A percentile compares a stretch with the other conserved stretches of the same genome.
Evolutionary conservation across 2,888 invertebrate species (phyloP).

Genomic region (Atethmia centrago): DNA sequence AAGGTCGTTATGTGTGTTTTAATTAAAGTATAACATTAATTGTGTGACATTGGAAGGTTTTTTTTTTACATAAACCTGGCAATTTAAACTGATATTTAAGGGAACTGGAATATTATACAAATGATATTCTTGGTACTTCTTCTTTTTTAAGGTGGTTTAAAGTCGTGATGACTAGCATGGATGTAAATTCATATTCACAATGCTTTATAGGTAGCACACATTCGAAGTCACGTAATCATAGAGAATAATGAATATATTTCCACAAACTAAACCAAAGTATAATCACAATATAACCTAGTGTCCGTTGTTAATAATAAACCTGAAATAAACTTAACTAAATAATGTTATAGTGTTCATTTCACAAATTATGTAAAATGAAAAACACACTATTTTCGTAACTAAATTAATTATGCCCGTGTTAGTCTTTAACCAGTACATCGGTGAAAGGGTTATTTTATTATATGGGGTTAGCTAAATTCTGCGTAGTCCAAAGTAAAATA

Average conservation of each 20-base stretch:
- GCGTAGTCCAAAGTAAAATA: not conserved
- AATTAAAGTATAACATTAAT: not conserved
- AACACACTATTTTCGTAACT: conserved; percentile 9
- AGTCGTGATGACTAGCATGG: not conserved
- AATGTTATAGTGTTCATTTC: not conserved
- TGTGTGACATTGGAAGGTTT: not conserved
- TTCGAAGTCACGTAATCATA: too few relatives aligned
- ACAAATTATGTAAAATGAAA: conserved; percentile 10
- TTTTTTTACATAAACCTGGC: too few relatives aligned
- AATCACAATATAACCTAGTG: not conserved
- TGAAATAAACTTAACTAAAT: not conserved
- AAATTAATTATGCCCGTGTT: conserved; percentile 27
- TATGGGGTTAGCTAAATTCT: not conserved
- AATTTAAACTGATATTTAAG: too few relatives aligned
- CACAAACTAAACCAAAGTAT: not conserved
- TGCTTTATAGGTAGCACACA: too few relatives aligned
- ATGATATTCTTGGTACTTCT: too few relatives aligned
- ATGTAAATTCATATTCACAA: not conserved
- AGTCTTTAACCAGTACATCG: conserved; percentile 12
- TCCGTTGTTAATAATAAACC: not conserved
- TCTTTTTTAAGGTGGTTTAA: too few relatives aligned
- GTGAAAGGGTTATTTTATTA: conserved; percentile 14
- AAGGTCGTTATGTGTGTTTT: not conserved
- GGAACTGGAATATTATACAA: too few relatives aligned
- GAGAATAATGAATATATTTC: not conserved